Evolutionary conservation across 1,140 invertebrate species (phyloP).

Genomic region (Dufourea novaeangliae): DNA sequence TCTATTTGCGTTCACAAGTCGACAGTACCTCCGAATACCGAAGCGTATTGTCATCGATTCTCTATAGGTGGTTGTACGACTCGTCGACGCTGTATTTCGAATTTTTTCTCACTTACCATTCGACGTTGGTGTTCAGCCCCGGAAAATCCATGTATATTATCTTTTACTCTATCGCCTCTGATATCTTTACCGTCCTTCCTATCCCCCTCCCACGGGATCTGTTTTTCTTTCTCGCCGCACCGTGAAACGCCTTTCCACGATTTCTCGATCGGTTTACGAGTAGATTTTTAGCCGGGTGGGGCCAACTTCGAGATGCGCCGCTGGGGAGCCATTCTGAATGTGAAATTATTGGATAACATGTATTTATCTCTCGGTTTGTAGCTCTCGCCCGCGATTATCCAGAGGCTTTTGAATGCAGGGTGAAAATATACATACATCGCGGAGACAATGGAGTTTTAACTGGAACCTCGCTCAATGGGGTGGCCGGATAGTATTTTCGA

Average conservation of each 20-base stretch:
- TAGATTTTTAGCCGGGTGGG: no score
- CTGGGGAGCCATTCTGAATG: slow-evolving; percentile 12
- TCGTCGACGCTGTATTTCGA: neutral
- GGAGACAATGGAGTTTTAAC: neutral
- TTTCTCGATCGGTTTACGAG: no score
- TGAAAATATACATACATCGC: neutral
- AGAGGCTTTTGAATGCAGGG: neutral
- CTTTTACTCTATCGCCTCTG: no score
- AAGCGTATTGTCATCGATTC: neutral
- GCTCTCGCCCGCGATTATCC: neutral
- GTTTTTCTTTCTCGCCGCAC: no score
- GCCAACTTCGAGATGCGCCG: neutral
- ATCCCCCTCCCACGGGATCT: no score
- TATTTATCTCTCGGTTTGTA: slow-evolving; percentile 8
- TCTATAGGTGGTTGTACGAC: no score
- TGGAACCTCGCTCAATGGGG: no score
- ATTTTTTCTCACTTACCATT: no score
- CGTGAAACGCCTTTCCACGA: no score
- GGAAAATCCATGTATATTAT: no score
- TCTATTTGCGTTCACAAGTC: neutral
- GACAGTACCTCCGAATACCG: neutral
- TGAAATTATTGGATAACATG: slow-evolving; percentile 17
- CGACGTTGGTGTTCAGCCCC: neutral
- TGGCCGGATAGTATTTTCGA: neutral
- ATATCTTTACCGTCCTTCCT: neutral